Conservation (phyloP, 2,888 invertebrate species). For the Dastarcus helophoroides region DNA sequence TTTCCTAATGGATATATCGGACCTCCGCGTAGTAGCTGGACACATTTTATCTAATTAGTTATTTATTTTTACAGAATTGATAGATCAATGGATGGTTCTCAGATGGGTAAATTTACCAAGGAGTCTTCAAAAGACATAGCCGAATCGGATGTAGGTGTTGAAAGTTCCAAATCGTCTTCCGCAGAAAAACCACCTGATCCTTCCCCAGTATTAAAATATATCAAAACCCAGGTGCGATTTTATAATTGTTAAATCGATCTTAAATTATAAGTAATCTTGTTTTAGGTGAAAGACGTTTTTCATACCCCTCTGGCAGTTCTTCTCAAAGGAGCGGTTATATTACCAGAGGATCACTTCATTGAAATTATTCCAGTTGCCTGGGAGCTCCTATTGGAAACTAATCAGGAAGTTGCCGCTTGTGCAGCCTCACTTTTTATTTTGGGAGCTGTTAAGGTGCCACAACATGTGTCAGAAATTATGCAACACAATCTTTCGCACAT, state of each 20-base stretch:
- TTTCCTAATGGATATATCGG: too few species aligned
- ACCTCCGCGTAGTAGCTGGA: too few species aligned
- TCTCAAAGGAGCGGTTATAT: slow-evolving; percentile 80
- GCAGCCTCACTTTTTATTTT: slow-evolving; percentile 87
- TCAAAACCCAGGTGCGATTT: slow-evolving; percentile 52
- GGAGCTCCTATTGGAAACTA: slow-evolving; percentile 89
- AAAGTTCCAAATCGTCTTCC: slow-evolving; percentile 23
- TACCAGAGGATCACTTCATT: slow-evolving; percentile 76
- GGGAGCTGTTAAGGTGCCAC: slow-evolving; percentile 84
- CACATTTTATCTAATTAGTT: too few species aligned
- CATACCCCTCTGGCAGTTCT: slow-evolving; percentile 80
- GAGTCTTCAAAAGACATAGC: slow-evolving; percentile 44
- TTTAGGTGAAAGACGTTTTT: slow-evolving; percentile 74
- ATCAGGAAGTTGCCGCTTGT: slow-evolving; percentile 72
- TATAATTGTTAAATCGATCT: not conserved
- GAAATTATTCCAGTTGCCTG: slow-evolving; percentile 89
- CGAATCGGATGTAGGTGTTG: slow-evolving; percentile 39
- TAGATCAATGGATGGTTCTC: slow-evolving; percentile 40
- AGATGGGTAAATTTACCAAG: slow-evolving; percentile 39
- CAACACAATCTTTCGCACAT: slow-evolving; percentile 75
- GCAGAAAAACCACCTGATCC: slow-evolving; percentile 40
- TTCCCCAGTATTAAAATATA: slow-evolving; percentile 65
- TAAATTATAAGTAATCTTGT: slow-evolving; percentile 1
- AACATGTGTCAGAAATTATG: slow-evolving; percentile 82
- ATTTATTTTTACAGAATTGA: slow-evolving; percentile 38